These are phyloP conservation scores for Rhopalosiphum nymphaeae DNA, from an alignment of 2,888 invertebrate species.

Conservation along the genomic window DNA sequence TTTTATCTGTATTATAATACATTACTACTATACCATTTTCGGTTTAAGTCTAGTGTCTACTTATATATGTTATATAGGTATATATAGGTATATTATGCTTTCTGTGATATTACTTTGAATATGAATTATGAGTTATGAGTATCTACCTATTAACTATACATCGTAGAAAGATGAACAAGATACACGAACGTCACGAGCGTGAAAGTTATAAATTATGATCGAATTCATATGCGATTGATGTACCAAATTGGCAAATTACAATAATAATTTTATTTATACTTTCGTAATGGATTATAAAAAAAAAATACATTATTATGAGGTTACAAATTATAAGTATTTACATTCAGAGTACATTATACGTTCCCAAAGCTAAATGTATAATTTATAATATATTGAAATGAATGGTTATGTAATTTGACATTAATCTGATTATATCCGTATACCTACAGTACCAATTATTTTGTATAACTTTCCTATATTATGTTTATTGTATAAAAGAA, in stretches of 20 bases:
- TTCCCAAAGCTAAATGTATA: background rate
- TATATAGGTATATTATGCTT: background rate
- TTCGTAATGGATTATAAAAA: background rate
- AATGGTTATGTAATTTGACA: background rate
- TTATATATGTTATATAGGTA: too few relatives aligned
- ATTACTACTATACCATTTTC: background rate
- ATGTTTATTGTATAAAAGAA: background rate
- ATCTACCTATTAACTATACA: background rate
- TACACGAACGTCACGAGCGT: too few relatives aligned
- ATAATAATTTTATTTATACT: background rate
- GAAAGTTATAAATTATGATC: background rate
- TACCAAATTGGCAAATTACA: background rate
- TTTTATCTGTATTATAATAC: background rate
- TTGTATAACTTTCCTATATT: background rate
- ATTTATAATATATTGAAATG: background rate
- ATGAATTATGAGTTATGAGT: background rate
- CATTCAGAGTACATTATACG: background rate
- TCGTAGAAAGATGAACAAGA: too few relatives aligned
- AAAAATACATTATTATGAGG: background rate
- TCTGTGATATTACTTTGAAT: background rate
- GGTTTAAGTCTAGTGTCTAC: background rate
- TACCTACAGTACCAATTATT: background rate
- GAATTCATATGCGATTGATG: background rate
- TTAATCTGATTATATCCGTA: background rate
- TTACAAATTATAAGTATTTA: background rate